These are phyloP conservation scores for Tetragnatha montana DNA, from an alignment of 2,888 invertebrate genomes.

Conservation along the genomic window DNA sequence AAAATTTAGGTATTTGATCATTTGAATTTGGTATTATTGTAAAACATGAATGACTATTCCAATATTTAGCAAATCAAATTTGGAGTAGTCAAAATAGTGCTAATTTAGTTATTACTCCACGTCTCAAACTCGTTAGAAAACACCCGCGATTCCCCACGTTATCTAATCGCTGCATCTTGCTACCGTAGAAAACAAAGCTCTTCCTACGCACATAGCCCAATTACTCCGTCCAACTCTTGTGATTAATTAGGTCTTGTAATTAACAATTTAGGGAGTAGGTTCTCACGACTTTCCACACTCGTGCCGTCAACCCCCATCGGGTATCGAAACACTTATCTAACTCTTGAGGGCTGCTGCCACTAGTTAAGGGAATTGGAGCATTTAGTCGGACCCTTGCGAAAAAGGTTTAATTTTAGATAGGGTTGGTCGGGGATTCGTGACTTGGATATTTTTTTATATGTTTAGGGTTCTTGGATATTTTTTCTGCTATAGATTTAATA, in stretches of 20 bases:
- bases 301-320: not conserved
- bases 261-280: constrained; percentile 61
- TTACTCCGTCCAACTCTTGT: constrained; percentile 33
- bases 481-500: not conserved
- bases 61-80: no score
- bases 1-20: no score
- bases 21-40: no score
- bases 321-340: constrained; percentile 16
- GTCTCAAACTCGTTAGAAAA: no score
- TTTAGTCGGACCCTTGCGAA: no score
- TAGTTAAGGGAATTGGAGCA: no score
- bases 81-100: no score
- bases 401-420: not conserved
- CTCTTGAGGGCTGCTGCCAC: not conserved
- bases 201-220: constrained; percentile 26
- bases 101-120: no score
- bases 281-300: constrained; percentile 24
- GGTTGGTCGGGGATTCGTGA: not conserved
- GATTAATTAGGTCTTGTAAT: constrained; percentile 59
- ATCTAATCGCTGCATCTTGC: no score
- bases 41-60: no score
- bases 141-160: no score
- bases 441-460: not conserved
- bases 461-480: not conserved
- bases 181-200: not conserved